Conservation (phyloP, 2,888 invertebrate genomes). For the Aradus depressus region DNA sequence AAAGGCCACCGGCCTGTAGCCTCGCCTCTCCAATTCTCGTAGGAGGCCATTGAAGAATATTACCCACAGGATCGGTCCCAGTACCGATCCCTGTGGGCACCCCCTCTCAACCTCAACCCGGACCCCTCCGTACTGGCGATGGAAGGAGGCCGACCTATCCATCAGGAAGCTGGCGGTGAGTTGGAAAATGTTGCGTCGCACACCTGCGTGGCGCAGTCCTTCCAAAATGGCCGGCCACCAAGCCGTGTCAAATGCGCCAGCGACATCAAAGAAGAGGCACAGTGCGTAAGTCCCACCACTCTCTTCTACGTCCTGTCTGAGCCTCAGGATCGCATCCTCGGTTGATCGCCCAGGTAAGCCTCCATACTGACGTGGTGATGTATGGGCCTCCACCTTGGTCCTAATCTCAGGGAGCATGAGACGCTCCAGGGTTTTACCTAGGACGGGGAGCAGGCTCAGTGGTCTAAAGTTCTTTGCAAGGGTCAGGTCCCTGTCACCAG, state of each 20-base stretch:
- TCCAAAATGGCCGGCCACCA: neutral
- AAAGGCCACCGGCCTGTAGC: neutral
- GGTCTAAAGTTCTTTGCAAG: neutral
- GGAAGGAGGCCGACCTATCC: too few species aligned
- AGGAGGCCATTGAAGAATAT: neutral
- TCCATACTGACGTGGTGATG: too few species aligned
- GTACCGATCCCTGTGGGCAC: slow-evolving; percentile 10
- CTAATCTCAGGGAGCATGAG: neutral
- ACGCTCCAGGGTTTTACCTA: neutral
- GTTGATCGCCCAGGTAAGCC: too few species aligned
- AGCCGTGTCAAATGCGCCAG: neutral
- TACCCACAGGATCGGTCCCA: slow-evolving; percentile 1
- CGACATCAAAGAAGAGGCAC: too few species aligned
- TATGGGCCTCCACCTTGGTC: too few species aligned
- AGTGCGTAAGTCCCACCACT: too few species aligned
- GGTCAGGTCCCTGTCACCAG: neutral
- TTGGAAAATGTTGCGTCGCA: too few species aligned
- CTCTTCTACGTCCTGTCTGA: too few species aligned
- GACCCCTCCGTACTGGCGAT: too few species aligned
- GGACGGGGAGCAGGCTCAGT: neutral
- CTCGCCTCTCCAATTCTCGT: neutral
- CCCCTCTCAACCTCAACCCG: slow-evolving; percentile 5
- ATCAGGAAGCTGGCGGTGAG: too few species aligned
- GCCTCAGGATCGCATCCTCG: too few species aligned
- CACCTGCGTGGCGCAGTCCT: neutral